Base-by-base conservation (phyloP, 53 echinoderm and acorn worm genomes). In the Echinarachnius parma region DNA sequence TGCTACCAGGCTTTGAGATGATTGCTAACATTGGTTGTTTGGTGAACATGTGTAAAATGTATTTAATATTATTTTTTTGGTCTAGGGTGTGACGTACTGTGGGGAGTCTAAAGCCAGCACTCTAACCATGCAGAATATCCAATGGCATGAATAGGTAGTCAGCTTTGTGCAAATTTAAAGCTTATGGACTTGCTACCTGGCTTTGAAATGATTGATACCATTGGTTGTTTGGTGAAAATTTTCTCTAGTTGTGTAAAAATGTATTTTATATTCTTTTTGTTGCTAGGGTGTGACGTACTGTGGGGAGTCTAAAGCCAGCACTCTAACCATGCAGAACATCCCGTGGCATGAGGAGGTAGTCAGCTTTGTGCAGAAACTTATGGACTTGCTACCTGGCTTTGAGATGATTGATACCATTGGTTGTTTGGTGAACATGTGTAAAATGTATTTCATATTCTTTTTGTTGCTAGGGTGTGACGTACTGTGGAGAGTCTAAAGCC, bases 301-400 rank as follows among this genome's bases (percentile, higher is more conserved):
- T 42, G 95, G 95, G 1, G 91, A 87, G 33, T 95, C 95, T 31
- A 95, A 95, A 63, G 95, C 90, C 3, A 95, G 95, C 72, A 87
- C 78, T 4, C 71, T 95, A 53, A 95, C 95, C 36, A 93, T 93
- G 94, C 59, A 91, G 78, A 95, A 95, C 60, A 56, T 95, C 21
- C 95, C 95, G 11, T 95, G 95, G 95, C 95, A 95, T 77, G 90
- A 91, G 34, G 95, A 95, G 71, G 79, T 95, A n/a, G 91, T 95
- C 3, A 48, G 65, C 34, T 95, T 95, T 70, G 95, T 95, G 11
- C 84, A 91, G 76, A 87, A 87, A 25, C 66, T 95, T n/a, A 75
- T 86, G 34, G 87, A 84, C 48, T 52, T 87, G 18, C 79, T 95
- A 21, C 90, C 90, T 2, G 87, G 87, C 60, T 91, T 87, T 59